A percentile compares a stretch with the other conserved stretches of the same genome.
These are phyloP conservation scores for Bhutanitis thaidina DNA, from an alignment of 2,888 invertebrate species.

Conservation along the genomic window DNA sequence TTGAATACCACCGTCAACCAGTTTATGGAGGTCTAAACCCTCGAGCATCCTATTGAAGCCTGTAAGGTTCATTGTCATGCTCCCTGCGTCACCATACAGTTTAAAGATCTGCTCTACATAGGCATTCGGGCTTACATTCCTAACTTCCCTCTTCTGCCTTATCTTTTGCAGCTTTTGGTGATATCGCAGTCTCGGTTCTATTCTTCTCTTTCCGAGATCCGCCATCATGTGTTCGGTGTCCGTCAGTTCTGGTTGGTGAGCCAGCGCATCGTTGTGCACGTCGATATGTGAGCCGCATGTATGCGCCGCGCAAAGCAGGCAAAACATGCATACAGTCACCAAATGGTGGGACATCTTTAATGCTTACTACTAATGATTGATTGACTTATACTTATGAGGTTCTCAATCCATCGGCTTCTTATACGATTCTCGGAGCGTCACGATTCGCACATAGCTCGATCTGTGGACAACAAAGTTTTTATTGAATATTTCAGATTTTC, in stretches of 20 bases:
- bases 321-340: conserved; percentile 91
- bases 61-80: conserved; percentile 81
- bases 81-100: conserved; percentile 82
- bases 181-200: conserved; percentile 39
- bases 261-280: conserved; percentile 37
- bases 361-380: conserved; percentile 29
- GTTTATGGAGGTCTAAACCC: conserved; percentile 76
- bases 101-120: conserved; percentile 85
- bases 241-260: conserved; percentile 40
- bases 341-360: conserved; percentile 76
- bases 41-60: conserved; percentile 85
- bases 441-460: conserved; percentile 29
- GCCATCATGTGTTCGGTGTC: conserved; percentile 37
- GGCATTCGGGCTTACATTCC: conserved; percentile 69
- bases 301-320: conserved; percentile 88
- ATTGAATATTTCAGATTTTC: too few species aligned
- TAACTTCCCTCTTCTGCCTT: conserved; percentile 43
- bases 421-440: conserved; percentile 11
- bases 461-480: conserved; percentile 22
- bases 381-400: conserved; percentile 16
- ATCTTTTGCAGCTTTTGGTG: conserved; percentile 50
- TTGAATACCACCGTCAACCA: conserved; percentile 64
- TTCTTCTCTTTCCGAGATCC: conserved; percentile 43
- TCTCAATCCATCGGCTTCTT: conserved; percentile 18
- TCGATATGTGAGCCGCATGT: conserved; percentile 87